A percentile compares a stretch with the other conserved stretches of the same genome.
These are phyloP conservation scores for Akabosia matsudoensis DNA, from an alignment of 1,140 invertebrate species.

Conservation along the genomic window DNA sequence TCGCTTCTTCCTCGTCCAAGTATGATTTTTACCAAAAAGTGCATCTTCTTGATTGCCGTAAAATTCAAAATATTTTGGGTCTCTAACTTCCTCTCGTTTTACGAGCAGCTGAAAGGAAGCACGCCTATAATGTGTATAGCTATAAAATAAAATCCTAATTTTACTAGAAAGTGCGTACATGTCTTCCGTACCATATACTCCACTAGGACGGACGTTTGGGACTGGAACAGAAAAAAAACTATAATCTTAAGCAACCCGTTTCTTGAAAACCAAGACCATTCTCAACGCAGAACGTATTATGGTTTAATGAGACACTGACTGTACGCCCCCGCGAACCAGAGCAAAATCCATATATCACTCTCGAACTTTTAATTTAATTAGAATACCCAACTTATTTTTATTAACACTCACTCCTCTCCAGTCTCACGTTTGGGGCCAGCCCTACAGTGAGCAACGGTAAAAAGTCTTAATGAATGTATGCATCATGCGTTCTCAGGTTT, in stretches of 20 bases:
- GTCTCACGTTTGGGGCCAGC: background rate
- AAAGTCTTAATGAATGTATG: background rate
- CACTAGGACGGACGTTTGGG: too few species aligned
- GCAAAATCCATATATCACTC: background rate
- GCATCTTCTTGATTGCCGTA: background rate
- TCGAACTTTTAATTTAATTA: background rate
- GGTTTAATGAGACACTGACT: conserved; percentile 1
- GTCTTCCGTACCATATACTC: too few species aligned
- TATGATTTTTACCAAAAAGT: too few species aligned
- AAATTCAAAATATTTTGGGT: background rate
- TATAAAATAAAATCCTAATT: too few species aligned
- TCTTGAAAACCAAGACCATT: background rate
- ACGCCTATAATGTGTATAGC: background rate
- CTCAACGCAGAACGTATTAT: background rate
- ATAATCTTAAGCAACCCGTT: too few species aligned
- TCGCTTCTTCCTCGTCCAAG: too few species aligned
- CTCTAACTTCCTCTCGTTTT: background rate
- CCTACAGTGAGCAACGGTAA: background rate
- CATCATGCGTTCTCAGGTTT: background rate
- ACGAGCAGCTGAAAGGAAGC: conserved; percentile 19
- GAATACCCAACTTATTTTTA: background rate
- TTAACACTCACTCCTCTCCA: background rate
- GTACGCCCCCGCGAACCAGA: background rate
- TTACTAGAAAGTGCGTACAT: background rate
- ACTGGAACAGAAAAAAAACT: too few species aligned